Conservation (phyloP, 2,888 invertebrate genomes). For the Stenodema calcarata region DNA sequence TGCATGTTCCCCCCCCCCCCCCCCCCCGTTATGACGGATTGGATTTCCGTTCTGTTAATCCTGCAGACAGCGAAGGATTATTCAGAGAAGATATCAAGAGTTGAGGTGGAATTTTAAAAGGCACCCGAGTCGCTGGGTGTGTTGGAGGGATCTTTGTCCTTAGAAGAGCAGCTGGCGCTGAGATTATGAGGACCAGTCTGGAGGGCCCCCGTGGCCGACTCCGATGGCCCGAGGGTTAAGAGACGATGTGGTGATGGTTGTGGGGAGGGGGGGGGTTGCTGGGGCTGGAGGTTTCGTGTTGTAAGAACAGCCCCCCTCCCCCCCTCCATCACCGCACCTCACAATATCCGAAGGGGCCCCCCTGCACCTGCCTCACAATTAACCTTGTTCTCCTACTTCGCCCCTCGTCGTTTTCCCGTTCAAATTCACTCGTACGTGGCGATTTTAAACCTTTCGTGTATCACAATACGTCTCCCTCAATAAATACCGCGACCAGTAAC, state of each 20-base stretch:
- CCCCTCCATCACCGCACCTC: background rate
- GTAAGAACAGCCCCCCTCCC: background rate
- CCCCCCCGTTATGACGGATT: too few species aligned
- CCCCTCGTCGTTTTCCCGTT: background rate
- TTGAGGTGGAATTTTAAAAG: background rate
- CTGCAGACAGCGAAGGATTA: background rate
- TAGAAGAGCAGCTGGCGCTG: constrained; percentile 32
- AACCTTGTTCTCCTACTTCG: constrained; percentile 18
- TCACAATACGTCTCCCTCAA: too few species aligned
- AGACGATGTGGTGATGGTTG: background rate
- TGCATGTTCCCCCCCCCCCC: too few species aligned
- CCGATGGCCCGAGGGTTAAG: background rate
- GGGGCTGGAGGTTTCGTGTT: background rate
- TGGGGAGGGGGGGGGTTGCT: background rate
- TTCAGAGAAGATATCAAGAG: background rate
- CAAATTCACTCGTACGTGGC: background rate
- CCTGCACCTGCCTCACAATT: constrained; percentile 30
- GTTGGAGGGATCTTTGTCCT: constrained; percentile 18
- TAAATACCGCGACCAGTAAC: too few species aligned
- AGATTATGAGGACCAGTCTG: constrained; percentile 43
- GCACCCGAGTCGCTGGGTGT: background rate
- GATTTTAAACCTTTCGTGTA: background rate
- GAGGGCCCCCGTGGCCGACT: background rate
- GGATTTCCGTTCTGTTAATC: too few species aligned
- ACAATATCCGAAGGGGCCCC: background rate